These are phyloP conservation scores for Polypterus bichir DNA, from an alignment of 2,113 vertebrate species.

Conservation along the genomic window DNA sequence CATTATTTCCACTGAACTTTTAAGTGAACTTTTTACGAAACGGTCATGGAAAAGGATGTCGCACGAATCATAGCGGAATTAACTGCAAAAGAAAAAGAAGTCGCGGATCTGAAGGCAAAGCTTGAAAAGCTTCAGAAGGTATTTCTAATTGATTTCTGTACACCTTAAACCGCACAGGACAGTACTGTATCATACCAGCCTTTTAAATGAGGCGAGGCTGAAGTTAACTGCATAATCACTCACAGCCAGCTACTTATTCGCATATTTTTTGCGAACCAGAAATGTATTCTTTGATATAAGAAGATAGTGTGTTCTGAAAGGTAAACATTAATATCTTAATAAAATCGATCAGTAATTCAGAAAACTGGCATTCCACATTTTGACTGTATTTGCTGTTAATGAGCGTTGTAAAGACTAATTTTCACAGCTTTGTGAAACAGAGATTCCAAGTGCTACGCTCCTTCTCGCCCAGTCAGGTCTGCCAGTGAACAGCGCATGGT, in stretches of 20 bases:
- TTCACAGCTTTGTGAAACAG: no score
- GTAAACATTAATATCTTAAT: neutral
- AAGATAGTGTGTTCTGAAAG: neutral
- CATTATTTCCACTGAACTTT: no score
- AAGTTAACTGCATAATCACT: neutral
- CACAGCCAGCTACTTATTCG: neutral
- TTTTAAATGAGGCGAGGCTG: neutral
- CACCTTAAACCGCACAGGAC: neutral
- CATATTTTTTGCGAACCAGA: neutral
- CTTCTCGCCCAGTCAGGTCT: no score
- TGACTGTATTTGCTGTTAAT: no score
- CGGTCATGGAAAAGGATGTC: conserved; percentile 33
- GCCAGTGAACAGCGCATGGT: no score
- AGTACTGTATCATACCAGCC: neutral
- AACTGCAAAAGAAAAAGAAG: conserved; percentile 38
- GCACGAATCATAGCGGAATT: conserved; percentile 35
- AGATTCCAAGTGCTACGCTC: no score
- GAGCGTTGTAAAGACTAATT: no score
- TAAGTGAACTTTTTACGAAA: neutral
- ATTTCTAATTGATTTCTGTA: neutral
- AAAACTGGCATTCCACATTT: no score
- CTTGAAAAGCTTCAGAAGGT: conserved; percentile 39
- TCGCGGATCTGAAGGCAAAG: conserved; percentile 37
- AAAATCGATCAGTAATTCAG: no score
- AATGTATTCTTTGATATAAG: neutral